Evolutionary conservation across 2,888 invertebrate species (phyloP).

Genomic region (Limnephilus marmoratus): DNA sequence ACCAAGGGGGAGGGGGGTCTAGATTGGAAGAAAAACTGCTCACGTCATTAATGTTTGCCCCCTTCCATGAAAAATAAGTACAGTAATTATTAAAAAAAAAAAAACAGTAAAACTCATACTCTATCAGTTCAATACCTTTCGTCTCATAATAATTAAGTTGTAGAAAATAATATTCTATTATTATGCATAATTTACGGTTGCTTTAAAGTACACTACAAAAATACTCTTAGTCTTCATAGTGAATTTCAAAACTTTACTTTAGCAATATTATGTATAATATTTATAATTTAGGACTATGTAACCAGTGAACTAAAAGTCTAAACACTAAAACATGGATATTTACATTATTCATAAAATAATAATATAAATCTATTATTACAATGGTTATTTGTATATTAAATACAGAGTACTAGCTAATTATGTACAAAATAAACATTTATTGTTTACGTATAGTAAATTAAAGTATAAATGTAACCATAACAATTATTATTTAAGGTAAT

Average conservation of each 20-base stretch:
- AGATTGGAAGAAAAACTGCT: too few relatives aligned
- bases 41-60: too few relatives aligned
- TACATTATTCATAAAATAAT: constrained; percentile 2
- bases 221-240: constrained; percentile 19
- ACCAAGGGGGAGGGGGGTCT: too few relatives aligned
- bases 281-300: not conserved
- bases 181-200: not conserved
- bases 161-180: constrained; percentile 2
- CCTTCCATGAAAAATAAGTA: not conserved
- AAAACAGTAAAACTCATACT: not conserved
- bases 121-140: not conserved
- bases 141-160: not conserved
- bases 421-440: not conserved
- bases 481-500: not conserved
- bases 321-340: not conserved
- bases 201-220: constrained; percentile 31
- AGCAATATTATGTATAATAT: not conserved
- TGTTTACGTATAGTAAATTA: not conserved
- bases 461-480: not conserved
- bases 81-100: not conserved
- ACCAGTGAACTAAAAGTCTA: not conserved
- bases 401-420: not conserved
- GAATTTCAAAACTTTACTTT: constrained; percentile 27
- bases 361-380: not conserved
- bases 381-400: not conserved